Percentiles rank a stretch among this genome's conserved stretches.
phyloP scores from a whole-genome alignment of 2,888 invertebrate genomes.

The Heliconius charithonia region DNA sequence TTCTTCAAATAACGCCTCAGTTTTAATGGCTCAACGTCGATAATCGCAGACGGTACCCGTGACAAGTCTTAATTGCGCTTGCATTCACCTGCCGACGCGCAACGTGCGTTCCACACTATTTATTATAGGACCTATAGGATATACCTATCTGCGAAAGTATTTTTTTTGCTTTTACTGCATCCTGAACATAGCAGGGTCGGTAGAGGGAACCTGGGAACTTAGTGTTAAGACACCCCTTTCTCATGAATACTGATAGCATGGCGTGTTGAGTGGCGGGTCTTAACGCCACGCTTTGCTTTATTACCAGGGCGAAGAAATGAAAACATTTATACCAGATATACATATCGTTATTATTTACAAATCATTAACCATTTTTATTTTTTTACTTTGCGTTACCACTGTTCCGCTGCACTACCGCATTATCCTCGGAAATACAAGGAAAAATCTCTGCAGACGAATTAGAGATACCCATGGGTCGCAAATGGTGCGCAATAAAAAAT shows the following conservation, averaged over 20 bases:
- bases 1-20: constrained; percentile 27
- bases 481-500: constrained; percentile 45
- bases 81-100: constrained; percentile 54
- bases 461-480: constrained; percentile 35
- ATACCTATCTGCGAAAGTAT: background rate
- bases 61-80: constrained; percentile 59
- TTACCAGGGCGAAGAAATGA: background rate
- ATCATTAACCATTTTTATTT: no score
- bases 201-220: no score
- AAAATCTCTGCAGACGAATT: constrained; percentile 29
- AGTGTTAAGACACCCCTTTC: no score
- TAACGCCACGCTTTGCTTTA: background rate
- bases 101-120: constrained; percentile 25
- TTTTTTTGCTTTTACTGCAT: no score
- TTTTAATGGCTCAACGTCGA: constrained; percentile 47
- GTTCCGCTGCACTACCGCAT: background rate
- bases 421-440: background rate
- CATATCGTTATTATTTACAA: no score
- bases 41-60: constrained; percentile 52
- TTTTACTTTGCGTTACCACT: background rate
- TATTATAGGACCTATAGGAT: background rate
- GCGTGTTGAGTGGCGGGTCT: background rate
- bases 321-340: background rate
- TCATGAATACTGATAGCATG: background rate
- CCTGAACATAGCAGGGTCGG: no score